Percentiles rank a stretch among this genome's conserved stretches.
Evolutionary conservation across 2,888 invertebrate genomes (phyloP).

Genomic region (Dryobotodes eremita): DNA sequence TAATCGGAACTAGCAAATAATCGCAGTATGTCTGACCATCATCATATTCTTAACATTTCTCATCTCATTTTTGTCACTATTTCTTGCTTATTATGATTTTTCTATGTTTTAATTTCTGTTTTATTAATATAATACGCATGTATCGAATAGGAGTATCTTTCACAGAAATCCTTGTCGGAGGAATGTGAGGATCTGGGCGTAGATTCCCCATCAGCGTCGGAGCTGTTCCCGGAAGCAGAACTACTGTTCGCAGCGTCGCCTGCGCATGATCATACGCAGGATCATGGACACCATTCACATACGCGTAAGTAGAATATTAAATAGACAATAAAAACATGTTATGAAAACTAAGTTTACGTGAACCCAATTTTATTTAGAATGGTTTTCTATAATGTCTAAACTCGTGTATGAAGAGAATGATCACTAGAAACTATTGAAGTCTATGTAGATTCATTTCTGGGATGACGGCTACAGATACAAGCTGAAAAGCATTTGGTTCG

Average conservation of each 20-base stretch:
- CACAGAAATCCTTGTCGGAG: slow-evolving; percentile 94
- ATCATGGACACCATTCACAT: slow-evolving; percentile 77
- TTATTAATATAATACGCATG: slow-evolving; percentile 55
- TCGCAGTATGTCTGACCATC: not conserved
- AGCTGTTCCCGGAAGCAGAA: slow-evolving; percentile 95
- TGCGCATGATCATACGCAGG: slow-evolving; percentile 91
- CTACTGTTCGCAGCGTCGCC: slow-evolving; percentile 93
- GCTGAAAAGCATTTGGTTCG: too few relatives aligned
- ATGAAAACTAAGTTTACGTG: too few relatives aligned
- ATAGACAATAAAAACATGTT: too few relatives aligned
- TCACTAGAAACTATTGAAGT: too few relatives aligned
- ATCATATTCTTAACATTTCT: not conserved
- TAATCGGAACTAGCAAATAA: not conserved
- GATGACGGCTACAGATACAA: too few relatives aligned
- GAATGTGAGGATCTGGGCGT: slow-evolving; percentile 95
- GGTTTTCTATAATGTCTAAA: too few relatives aligned
- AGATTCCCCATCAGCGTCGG: slow-evolving; percentile 95
- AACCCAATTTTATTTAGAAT: too few relatives aligned
- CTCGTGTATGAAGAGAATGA: too few relatives aligned
- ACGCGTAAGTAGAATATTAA: slow-evolving; percentile 76
- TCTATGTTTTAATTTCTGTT: slow-evolving; percentile 44
- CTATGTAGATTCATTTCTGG: too few relatives aligned
- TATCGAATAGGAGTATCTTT: slow-evolving; percentile 62
- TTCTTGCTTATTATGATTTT: slow-evolving; percentile 45
- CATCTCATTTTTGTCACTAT: not conserved